These are phyloP conservation scores for Corythaeola cristata DNA, from an alignment of 2,113 vertebrate species.

Conservation along the genomic window DNA sequence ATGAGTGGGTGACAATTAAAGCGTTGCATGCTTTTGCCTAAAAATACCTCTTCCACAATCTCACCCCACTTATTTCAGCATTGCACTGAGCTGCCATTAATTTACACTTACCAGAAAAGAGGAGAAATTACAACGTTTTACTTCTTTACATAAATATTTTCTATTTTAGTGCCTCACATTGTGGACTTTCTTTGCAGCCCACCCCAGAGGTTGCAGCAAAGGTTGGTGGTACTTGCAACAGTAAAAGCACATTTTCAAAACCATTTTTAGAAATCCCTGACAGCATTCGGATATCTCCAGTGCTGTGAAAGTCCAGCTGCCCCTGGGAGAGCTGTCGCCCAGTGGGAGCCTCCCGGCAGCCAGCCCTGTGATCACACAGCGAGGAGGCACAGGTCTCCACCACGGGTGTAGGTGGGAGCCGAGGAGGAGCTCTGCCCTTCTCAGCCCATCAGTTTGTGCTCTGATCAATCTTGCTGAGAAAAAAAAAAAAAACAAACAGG, in stretches of 20 bases:
- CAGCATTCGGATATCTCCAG: background rate
- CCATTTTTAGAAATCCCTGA: background rate
- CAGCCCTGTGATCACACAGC: background rate
- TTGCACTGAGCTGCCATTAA: background rate
- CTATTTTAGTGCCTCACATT: background rate
- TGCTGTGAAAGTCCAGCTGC: background rate
- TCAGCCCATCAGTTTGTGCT: background rate
- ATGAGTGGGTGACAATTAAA: slow-evolving; percentile 2
- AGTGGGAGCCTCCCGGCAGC: background rate
- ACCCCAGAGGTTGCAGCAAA: background rate
- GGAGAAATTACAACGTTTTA: background rate
- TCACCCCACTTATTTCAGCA: background rate
- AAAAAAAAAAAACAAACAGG: background rate
- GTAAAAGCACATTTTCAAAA: background rate
- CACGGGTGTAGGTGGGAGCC: background rate
- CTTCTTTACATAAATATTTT: slow-evolving; percentile 3
- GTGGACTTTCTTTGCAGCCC: background rate
- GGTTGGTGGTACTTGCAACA: background rate
- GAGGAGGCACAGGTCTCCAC: background rate
- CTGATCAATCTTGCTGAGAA: background rate
- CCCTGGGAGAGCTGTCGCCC: background rate
- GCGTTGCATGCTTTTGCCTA: background rate
- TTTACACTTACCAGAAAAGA: background rate
- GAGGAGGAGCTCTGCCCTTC: background rate
- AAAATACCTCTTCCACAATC: background rate